These are phyloP conservation scores for Galleria mellonella DNA, from an alignment of 1,140 invertebrate species.

Conservation along the genomic window DNA sequence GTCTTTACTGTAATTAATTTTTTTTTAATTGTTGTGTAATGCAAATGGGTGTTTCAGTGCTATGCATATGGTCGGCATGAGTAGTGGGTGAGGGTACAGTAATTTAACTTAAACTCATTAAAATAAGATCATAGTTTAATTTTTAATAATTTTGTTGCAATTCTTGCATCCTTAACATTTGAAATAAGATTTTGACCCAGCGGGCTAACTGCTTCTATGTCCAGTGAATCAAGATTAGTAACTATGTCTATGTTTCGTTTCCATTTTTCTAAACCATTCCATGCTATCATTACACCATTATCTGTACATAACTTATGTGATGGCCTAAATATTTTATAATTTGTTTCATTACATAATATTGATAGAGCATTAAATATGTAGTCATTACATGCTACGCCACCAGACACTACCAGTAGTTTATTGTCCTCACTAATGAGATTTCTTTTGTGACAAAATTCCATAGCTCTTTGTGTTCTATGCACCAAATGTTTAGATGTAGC, in stretches of 20 bases:
- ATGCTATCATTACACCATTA: conserved; percentile 99
- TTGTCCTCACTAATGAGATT: conserved; percentile 76
- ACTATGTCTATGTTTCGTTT: conserved; percentile 47
- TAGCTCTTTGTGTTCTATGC: conserved; percentile 87
- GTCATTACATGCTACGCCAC: conserved; percentile 96
- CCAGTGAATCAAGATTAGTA: conserved; percentile 34
- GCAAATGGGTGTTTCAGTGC: no score
- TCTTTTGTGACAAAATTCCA: conserved; percentile 82
- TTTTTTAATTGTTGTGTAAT: no score
- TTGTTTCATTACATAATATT: conserved; percentile 81
- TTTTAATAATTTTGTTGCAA: conserved; percentile 53
- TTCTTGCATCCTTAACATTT: conserved; percentile 40
- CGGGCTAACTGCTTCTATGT: conserved; percentile 49
- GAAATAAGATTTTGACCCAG: conserved; percentile 44
- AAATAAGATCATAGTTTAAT: conserved; percentile 19
- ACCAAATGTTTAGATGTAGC: conserved; percentile 85
- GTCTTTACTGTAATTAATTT: no score
- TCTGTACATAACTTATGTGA: conserved; percentile 93
- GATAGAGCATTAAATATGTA: conserved; percentile 84
- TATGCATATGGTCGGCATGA: no score
- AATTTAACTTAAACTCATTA: no score
- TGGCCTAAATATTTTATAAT: conserved; percentile 83
- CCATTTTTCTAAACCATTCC: conserved; percentile 94
- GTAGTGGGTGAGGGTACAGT: no score
- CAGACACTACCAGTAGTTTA: conserved; percentile 86